A percentile compares a stretch with the other conserved stretches of the same genome.
phyloP scores from a whole-genome alignment of 2,888 invertebrate genomes.

The Drosophila dives region DNA sequence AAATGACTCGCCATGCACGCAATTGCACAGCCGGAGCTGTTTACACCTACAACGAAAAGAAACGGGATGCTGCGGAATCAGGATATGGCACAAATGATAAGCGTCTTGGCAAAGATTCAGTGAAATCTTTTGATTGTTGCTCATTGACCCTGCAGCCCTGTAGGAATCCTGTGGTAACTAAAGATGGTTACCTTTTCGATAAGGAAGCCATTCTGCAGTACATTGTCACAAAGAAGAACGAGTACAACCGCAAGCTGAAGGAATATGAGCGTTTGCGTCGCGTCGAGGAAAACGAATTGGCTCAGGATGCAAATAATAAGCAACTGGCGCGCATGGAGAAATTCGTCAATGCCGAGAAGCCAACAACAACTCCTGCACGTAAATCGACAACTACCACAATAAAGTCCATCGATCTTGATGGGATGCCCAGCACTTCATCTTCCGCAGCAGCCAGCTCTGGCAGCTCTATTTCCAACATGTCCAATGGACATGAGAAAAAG shows the following conservation, averaged over 20 bases:
- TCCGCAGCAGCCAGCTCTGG: slow-evolving; percentile 41
- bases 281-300: slow-evolving; percentile 89
- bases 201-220: slow-evolving; percentile 98
- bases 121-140: slow-evolving; percentile 98
- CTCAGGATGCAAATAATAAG: slow-evolving; percentile 85
- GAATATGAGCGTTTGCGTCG: slow-evolving; percentile 95
- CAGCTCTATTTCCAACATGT: slow-evolving; percentile 89
- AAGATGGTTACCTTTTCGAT: slow-evolving; percentile 97
- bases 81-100: slow-evolving; percentile 92
- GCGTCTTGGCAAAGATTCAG: slow-evolving; percentile 90
- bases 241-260: slow-evolving; percentile 94
- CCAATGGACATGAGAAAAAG: slow-evolving; percentile 90
- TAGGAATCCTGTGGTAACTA: slow-evolving; percentile 94
- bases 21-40: slow-evolving; percentile 99
- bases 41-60: slow-evolving; percentile 98
- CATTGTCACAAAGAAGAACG: slow-evolving; percentile 96
- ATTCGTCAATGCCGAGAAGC: slow-evolving; percentile 93
- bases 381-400: slow-evolving; percentile 50
- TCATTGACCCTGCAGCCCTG: slow-evolving; percentile 98
- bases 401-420: slow-evolving; percentile 27
- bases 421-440: slow-evolving; percentile 42
- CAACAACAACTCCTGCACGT: slow-evolving; percentile 69
- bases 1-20: slow-evolving; percentile 97
- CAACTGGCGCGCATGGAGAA: slow-evolving; percentile 90
- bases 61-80: slow-evolving; percentile 96